Evolutionary conservation across 2,113 vertebrate species (phyloP).

Genomic region (Tychaedon coryphoeus): DNA sequence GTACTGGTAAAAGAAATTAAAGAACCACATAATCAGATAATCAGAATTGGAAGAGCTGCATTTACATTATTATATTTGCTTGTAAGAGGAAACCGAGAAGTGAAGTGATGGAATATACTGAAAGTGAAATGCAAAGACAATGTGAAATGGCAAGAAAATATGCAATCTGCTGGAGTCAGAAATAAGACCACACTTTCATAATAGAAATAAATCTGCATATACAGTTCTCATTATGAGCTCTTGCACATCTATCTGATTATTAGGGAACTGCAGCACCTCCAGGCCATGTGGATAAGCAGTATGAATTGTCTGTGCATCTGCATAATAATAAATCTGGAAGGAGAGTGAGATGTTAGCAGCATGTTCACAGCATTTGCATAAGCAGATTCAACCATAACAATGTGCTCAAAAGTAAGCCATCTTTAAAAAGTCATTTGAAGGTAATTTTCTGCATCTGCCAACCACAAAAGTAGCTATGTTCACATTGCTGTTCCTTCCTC

Average conservation of each 20-base stretch:
- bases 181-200: background rate
- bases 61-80: background rate
- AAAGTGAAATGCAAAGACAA: background rate
- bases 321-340: slow-evolving; percentile 77
- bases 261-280: slow-evolving; percentile 72
- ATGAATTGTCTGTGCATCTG: slow-evolving; percentile 67
- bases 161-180: background rate
- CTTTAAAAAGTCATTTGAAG: background rate
- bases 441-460: background rate
- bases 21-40: background rate
- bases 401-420: background rate
- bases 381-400: background rate
- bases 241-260: slow-evolving; percentile 78
- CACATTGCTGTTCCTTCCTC: background rate
- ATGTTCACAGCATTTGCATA: background rate
- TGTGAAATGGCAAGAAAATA: background rate
- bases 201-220: background rate
- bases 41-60: background rate
- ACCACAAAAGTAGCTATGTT: background rate
- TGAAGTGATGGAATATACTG: background rate
- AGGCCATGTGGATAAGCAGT: slow-evolving; percentile 69
- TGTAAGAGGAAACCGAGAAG: background rate
- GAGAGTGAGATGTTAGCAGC: background rate
- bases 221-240: background rate
- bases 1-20: background rate